These are phyloP conservation scores for Spea hammondii DNA, from an alignment of 2,797 vertebrate species.

Conservation along the genomic window DNA sequence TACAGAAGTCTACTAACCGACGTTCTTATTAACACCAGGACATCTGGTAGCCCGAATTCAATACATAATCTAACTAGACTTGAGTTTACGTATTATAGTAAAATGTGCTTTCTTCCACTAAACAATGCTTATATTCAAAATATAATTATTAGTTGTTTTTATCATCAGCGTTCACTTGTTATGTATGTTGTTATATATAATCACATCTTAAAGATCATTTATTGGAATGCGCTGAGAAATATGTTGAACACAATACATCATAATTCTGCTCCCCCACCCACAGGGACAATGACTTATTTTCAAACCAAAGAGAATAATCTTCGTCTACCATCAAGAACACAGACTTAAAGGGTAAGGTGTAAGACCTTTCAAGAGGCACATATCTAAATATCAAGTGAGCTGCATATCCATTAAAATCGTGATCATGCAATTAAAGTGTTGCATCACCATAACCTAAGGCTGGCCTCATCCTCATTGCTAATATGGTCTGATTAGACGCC, in stretches of 20 bases:
- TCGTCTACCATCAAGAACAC: background rate
- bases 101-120: too few relatives aligned
- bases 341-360: background rate
- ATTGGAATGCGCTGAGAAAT: background rate
- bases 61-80: too few relatives aligned
- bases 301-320: slow-evolving; percentile 11
- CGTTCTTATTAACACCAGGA: too few relatives aligned
- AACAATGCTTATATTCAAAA: too few relatives aligned
- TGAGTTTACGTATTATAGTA: too few relatives aligned
- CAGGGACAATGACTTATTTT: slow-evolving; percentile 11
- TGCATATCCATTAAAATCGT: slow-evolving; percentile 1
- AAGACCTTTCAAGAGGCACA: slow-evolving; percentile 1
- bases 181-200: too few relatives aligned
- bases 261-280: background rate
- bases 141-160: too few relatives aligned
- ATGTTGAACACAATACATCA: background rate
- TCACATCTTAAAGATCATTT: too few relatives aligned
- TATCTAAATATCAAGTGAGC: background rate
- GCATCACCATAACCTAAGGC: slow-evolving; percentile 1
- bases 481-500: background rate
- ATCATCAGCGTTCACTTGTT: too few relatives aligned
- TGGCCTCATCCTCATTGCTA: background rate
- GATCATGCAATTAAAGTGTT: background rate
- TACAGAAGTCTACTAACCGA: too few relatives aligned
- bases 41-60: too few relatives aligned